Evolutionary conservation across 1,140 invertebrate species (phyloP).

Genomic region (Oreohelix idahoensis): DNA sequence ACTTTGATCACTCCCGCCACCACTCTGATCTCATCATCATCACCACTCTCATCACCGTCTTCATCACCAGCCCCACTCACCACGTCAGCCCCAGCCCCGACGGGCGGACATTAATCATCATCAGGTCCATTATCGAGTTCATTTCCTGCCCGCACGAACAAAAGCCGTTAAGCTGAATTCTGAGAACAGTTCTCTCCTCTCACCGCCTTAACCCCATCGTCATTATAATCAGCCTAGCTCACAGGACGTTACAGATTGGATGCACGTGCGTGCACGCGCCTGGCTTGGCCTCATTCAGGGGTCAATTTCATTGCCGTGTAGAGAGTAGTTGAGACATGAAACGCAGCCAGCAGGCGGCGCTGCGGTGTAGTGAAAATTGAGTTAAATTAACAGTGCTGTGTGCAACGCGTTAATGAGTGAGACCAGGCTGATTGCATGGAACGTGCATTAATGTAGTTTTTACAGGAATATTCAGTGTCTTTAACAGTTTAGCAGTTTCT

Average conservation of each 20-base stretch:
- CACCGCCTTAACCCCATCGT: slow-evolving; percentile 8
- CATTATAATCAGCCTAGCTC: neutral
- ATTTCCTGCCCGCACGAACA: neutral
- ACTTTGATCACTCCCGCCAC: too few relatives aligned
- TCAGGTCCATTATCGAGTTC: neutral
- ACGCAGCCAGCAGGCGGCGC: too few relatives aligned
- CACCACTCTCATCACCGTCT: too few relatives aligned
- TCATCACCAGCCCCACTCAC: too few relatives aligned
- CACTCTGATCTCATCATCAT: too few relatives aligned
- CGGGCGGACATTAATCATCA: neutral
- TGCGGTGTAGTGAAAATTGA: too few relatives aligned
- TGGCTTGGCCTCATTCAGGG: neutral
- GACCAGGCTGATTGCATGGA: too few relatives aligned
- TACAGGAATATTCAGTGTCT: too few relatives aligned
- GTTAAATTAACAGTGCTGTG: too few relatives aligned
- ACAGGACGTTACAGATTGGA: neutral
- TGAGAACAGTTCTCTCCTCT: neutral
- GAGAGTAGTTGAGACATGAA: neutral
- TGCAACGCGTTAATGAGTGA: too few relatives aligned
- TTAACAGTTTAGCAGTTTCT: too few relatives aligned
- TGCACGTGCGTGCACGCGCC: neutral
- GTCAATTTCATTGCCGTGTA: neutral
- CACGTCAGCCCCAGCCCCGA: neutral
- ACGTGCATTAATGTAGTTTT: too few relatives aligned
- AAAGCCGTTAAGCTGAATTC: neutral